Evolutionary conservation across 1,140 invertebrate species (phyloP), one percentile per base, ranked within the genome.

Genomic region (Lucilia cuprina): DNA sequence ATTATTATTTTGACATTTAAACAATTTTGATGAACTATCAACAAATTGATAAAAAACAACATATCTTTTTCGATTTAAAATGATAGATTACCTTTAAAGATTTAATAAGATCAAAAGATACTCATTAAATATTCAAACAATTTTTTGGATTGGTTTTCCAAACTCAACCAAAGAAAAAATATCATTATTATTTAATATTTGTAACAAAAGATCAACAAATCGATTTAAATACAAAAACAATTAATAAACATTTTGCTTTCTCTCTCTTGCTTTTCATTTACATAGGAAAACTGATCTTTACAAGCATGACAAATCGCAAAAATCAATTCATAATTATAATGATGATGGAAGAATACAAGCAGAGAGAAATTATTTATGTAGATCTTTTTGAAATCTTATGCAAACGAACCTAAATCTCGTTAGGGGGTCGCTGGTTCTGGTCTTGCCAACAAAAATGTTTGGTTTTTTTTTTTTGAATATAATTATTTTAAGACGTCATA

Each of bases 311-410:
- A 80, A 80, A 80, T 80, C 77, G 77, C 77, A 80, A 80, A 80
- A 80, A 80, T 80, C 77, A 80, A 80, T 80, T 80, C 77, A 80
- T 80, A 50, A 80, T 80, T 80, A 80, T 80, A 80, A 80, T 80
- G 77, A 80, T 80, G 77, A 47, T 47, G 19, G 75, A 78, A n/a
- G 41, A 41, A 41, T 41, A 41, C 41, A 30, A 75, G 30, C 30
- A 41, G n/a, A 47, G 47, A 30, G 34, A 41, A 50, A 49, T 80
- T 80, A 35, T 80, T 80, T 47, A 80, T 49, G 77, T 70, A 80
- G 77, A 80, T 80, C 77, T 47, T 47, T n/a, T 13, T 78, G 30
- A 13, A 14, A 41, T 12, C 77, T n/a, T n/a, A 80, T 80, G 77
- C 77, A 80, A 80, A 80, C 77, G 77, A 80, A 80, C 77, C 77